Base-by-base conservation (phyloP, 2,113 vertebrate species). In the Herpetotheres cachinnans region DNA sequence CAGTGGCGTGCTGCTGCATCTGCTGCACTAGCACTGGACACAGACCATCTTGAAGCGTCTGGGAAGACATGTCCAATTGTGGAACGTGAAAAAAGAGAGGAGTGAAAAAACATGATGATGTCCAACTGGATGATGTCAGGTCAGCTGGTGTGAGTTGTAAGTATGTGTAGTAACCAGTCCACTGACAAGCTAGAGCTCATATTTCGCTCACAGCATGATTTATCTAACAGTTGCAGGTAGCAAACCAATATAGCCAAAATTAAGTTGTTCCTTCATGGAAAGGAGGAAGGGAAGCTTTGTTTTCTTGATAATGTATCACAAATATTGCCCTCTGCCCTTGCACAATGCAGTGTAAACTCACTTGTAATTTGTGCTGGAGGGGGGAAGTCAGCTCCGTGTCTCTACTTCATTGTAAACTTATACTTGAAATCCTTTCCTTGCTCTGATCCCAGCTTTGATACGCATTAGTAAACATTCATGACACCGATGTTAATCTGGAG, bases 281-380 rank as follows among this genome's bases (percentile, higher is more conserved):
- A 70, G 24, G 83, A 52, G 50, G 54, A 94, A 66, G 13, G 24
- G 19, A 81, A 82, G 9, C 8, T 79, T 89, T 89, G 17, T 94
- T 95, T 94, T 58, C 44, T 82, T 88, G 82, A 44, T 90, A 49
- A 47, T 9, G 9, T 59, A 24, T 77, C 38, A 42, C 36, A 50
- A 82, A 88, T 56, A 74, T 34, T 91, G 49, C 54, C 59, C 70
- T 85, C 73, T 89, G 56, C 56, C 70, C 26, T 76, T 73, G 49
- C 61, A 85, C 52, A 73, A 11, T 40, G 50, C 32, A 58, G 58
- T 55, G 36, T 87, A 89, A 95, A 89, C 81, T 93, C 13, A 2
- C 54, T 86, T 82, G 30, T 80, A 62, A 93, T 87, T 93, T 86
- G 27, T 80, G 49, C 70, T 90, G 54, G 34, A 83, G 61, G 10